phyloP scores from a whole-genome alignment of 1,140 invertebrate species.

The Dreissena rostriformis region DNA sequence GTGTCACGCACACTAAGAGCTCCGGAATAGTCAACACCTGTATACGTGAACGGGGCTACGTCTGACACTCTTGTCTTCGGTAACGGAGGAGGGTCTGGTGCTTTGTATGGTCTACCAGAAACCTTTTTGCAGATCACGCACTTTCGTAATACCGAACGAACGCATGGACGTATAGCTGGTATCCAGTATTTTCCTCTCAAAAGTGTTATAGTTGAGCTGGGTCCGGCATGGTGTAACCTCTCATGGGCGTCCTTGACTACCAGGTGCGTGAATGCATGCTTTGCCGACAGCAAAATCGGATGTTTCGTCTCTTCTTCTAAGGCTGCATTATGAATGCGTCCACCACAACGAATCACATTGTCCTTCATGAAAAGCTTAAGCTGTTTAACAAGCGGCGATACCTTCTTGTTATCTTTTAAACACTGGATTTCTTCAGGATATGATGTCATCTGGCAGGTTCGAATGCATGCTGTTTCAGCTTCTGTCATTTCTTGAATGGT shows the following conservation, averaged over 20 bases:
- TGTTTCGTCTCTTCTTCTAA: constrained; percentile 36
- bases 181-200: too few species aligned
- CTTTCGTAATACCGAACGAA: too few species aligned
- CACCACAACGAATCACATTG: constrained; percentile 34
- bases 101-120: too few species aligned
- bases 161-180: too few species aligned
- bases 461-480: not conserved
- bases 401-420: not conserved
- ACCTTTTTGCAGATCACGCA: too few species aligned
- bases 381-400: not conserved
- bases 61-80: too few species aligned
- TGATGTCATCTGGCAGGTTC: not conserved
- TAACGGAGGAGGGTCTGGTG: too few species aligned
- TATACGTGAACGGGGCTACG: constrained; percentile 5
- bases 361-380: constrained; percentile 39
- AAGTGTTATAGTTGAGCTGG: not conserved
- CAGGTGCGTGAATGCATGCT: not conserved
- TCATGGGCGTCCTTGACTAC: not conserved
- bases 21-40: constrained; percentile 26
- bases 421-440: not conserved
- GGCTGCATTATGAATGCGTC: constrained; percentile 46
- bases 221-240: not conserved
- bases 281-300: constrained; percentile 53
- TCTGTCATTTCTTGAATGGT: not conserved
- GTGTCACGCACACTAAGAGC: not conserved